Evolutionary conservation across 1,140 invertebrate species (phyloP).

Genomic region (Nilaparvata lugens): DNA sequence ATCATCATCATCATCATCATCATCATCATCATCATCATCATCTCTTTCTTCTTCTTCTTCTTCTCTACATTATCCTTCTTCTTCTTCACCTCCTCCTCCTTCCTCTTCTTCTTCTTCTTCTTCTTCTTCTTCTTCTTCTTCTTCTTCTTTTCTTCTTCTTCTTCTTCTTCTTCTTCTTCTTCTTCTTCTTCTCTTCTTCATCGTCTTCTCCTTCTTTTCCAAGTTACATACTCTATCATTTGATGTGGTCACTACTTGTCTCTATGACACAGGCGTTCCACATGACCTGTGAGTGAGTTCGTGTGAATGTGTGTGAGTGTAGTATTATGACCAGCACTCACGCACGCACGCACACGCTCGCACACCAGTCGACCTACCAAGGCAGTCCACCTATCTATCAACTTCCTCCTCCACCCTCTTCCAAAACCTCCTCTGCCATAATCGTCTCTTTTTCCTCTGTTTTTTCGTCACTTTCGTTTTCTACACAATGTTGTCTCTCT

Average conservation of each 20-base stretch:
- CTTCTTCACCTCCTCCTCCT: not conserved
- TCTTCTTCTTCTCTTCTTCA: not conserved
- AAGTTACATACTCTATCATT: not conserved
- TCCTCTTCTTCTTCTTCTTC: not conserved
- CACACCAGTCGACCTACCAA: too few species aligned
- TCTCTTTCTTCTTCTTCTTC: not conserved
- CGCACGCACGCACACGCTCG: too few species aligned
- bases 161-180: not conserved
- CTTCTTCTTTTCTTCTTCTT: not conserved
- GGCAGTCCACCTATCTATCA: too few species aligned
- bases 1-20: too few species aligned
- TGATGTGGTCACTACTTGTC: not conserved
- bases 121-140: not conserved
- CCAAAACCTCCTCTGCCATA: too few species aligned
- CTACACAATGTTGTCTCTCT: too few species aligned
- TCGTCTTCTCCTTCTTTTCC: not conserved
- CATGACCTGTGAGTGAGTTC: too few species aligned
- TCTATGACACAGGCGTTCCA: not conserved
- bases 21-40: not conserved
- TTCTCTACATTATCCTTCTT: not conserved
- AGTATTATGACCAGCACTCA: too few species aligned
- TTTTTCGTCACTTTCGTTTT: too few species aligned
- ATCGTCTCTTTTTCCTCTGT: too few species aligned
- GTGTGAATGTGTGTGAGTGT: too few species aligned
- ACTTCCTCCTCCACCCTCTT: too few species aligned